These are phyloP conservation scores for Pimephales promelas DNA, from an alignment of 2,113 vertebrate species.

Conservation along the genomic window DNA sequence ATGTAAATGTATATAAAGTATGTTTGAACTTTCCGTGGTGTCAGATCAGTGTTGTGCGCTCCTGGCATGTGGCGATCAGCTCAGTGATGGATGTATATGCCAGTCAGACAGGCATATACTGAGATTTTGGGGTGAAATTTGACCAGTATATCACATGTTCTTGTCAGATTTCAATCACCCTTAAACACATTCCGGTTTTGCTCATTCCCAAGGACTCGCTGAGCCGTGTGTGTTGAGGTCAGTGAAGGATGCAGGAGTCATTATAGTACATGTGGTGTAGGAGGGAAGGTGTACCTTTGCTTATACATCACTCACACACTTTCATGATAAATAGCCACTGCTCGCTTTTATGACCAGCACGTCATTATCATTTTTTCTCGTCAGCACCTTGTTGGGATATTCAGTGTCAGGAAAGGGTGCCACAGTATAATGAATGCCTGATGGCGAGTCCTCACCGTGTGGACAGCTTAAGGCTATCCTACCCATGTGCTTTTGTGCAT, in stretches of 20 bases:
- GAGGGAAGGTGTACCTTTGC: conserved; percentile 62
- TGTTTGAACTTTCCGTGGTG: background rate
- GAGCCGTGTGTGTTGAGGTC: conserved; percentile 13
- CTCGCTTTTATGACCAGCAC: conserved; percentile 68
- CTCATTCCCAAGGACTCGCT: background rate
- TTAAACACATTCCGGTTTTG: background rate
- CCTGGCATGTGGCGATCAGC: background rate
- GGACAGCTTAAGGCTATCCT: background rate
- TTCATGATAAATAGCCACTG: conserved; percentile 68
- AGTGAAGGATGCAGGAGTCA: conserved; percentile 33
- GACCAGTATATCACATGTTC: background rate
- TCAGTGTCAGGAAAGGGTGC: conserved; percentile 54
- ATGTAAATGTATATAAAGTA: background rate
- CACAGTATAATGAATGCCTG: background rate
- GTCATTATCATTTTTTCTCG: conserved; percentile 79
- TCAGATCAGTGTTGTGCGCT: background rate
- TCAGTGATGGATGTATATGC: no score
- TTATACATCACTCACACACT: conserved; percentile 70
- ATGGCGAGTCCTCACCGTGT: background rate
- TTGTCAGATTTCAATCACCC: background rate
- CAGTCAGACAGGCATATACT: no score
- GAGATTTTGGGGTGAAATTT: background rate
- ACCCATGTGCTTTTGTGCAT: background rate
- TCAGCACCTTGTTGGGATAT: conserved; percentile 70
- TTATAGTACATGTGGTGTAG: conserved; percentile 34